These are phyloP conservation scores for Beaufortia kweichowensis DNA, from an alignment of 2,113 vertebrate genomes.

Conservation along the genomic window DNA sequence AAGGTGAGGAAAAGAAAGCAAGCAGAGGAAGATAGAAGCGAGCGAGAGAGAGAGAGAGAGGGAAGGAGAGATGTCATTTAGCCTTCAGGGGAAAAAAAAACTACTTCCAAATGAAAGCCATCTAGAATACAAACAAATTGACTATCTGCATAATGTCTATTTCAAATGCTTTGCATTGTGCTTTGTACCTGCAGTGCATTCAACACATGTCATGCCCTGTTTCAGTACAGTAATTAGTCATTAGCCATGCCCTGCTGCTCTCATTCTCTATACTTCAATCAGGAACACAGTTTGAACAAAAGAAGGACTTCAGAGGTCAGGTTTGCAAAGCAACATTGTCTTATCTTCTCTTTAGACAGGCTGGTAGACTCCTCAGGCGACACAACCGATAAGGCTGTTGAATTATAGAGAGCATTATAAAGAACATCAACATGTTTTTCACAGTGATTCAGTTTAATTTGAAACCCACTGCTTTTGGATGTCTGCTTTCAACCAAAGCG, in stretches of 20 bases:
- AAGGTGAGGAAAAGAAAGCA: not conserved
- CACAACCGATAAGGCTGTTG: constrained; percentile 37
- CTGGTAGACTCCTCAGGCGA: constrained; percentile 27
- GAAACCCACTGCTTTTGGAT: constrained; percentile 10
- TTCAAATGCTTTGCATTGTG: constrained; percentile 12
- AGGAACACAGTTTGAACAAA: constrained; percentile 47
- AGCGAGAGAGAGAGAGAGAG: not conserved
- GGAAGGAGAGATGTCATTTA: constrained; percentile 14
- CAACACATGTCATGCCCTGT: constrained; percentile 24
- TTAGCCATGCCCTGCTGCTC: constrained; percentile 43
- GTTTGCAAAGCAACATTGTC: constrained; percentile 30
- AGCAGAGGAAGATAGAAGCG: not conserved
- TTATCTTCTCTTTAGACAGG: constrained; percentile 33
- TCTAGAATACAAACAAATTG: not conserved
- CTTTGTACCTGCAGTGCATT: constrained; percentile 26
- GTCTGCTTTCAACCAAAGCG: constrained; percentile 15
- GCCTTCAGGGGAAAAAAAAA: not conserved
- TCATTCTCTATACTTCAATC: constrained; percentile 41
- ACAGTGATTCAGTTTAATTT: constrained; percentile 9
- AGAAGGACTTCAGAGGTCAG: constrained; percentile 28
- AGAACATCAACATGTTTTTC: constrained; percentile 5
- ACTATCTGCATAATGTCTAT: constrained; percentile 4
- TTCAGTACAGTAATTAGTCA: constrained; percentile 43
- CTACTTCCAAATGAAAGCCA: not conserved
- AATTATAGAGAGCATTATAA: constrained; percentile 39